Base-by-base conservation (phyloP, 2,797 vertebrate species). In the Pseudocheirus occidentalis region DNA sequence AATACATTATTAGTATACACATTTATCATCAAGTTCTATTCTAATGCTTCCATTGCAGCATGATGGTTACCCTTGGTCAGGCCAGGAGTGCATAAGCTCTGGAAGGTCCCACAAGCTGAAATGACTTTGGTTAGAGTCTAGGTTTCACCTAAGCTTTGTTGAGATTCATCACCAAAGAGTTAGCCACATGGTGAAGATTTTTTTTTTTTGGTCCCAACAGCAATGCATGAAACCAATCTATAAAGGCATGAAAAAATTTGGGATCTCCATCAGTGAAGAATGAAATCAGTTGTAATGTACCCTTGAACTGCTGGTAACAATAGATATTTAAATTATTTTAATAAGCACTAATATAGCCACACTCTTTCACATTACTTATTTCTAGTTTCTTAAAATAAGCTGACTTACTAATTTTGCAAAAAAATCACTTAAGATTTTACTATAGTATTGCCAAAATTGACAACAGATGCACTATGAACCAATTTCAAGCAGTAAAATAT, bases 381-480 rank as follows among this genome's bases (percentile, higher is more conserved):
- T 95, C 92, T 57, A 87, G 90, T 97, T 24, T 90, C 89, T 50
- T 0, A 24, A 93, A 96, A 90, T 53, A 3, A 12, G 55, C 73
- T 91, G 95, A 96, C 94, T 95, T 95, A 90, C 66, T 95, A 94
- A 95, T 98, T 94, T 96, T 96, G 94, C 93, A 95, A 94, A 91
- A 94, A 97, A 94, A 55, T 92, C 66, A 81, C 46, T 40, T 66
- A 28, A 95, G 95, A 54, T 81, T 97, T 93, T 94, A 97, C 28
- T 16, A 95, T 14, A 95, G 94, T 40, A 55, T 93, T 96, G 96
- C 96, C 97, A 98, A 97, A 96, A 91, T 50, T 90, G 97, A 91
- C 96, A 98, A 96, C 96, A 97, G 96, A 97, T 96, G 95, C 58
- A 97, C 58, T 53, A 92, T 66, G 66, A 98, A 97, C 96, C 90